These are phyloP conservation scores for Zeugodacus cucurbitae DNA, from an alignment of 1,140 invertebrate genomes.

Conservation along the genomic window DNA sequence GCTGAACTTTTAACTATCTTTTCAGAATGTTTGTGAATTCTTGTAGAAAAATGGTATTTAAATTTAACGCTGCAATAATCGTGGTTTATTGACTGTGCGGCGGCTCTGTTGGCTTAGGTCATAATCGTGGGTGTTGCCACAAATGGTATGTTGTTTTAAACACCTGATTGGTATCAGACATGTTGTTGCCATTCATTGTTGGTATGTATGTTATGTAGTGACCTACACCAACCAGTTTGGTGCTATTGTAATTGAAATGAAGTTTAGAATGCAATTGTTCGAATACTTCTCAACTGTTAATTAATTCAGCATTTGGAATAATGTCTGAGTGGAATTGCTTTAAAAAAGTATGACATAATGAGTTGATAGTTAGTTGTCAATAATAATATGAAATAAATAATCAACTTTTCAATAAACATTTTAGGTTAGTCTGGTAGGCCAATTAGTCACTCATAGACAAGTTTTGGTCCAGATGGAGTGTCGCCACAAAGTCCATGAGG, in stretches of 20 bases:
- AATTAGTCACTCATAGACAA: too few relatives aligned
- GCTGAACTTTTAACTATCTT: background rate
- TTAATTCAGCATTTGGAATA: background rate
- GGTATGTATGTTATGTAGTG: background rate
- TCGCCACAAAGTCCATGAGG: too few relatives aligned
- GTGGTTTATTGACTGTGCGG: background rate
- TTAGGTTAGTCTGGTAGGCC: too few relatives aligned
- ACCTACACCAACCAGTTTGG: background rate
- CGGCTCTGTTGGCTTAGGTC: background rate
- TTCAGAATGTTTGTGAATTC: background rate
- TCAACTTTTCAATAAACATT: too few relatives aligned
- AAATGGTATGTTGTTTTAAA: background rate
- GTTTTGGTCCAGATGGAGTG: too few relatives aligned
- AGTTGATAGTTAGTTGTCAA: too few relatives aligned
- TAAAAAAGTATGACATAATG: background rate
- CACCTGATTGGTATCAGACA: background rate
- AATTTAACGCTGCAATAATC: constrained; percentile 6
- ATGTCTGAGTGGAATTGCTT: background rate
- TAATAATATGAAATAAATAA: too few relatives aligned
- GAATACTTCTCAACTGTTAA: background rate
- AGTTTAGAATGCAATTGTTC: background rate
- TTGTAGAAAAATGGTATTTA: background rate
- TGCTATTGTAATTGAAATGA: background rate
- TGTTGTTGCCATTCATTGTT: background rate
- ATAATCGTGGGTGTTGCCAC: constrained; percentile 5